Evolutionary conservation across 2,113 vertebrate genomes (phyloP), one percentile per base, ranked within the genome.

Genomic region (Pseudorectes ferrugineus): DNA sequence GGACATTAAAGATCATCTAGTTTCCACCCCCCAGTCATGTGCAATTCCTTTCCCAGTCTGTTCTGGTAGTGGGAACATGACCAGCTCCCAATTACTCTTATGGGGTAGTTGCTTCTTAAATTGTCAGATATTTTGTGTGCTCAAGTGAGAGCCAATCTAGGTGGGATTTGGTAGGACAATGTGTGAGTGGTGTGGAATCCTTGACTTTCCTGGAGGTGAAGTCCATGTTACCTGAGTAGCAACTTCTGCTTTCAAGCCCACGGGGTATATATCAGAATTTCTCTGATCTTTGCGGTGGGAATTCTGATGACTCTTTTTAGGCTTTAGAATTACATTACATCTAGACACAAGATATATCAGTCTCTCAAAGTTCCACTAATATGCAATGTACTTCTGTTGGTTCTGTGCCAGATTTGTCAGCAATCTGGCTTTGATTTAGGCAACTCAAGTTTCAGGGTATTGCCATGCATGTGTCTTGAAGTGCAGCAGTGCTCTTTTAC

Each of bases 381-480:
- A 48, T 12, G 14, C 67, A 76, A 61, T 55, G 36, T n/a, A 40
- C 46, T 87, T 88, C 65, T 75, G 12, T 63, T 86, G 75, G 19
- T 88, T 77, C 71, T 76, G 19, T 79, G 59, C 54, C 72, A 57
- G 81, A 29, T 79, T 88, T 83, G 42, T 80, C 71, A 92, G 85
- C 71, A 80, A 42, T 35, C 51, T 85, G 75, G 49, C 71, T 97
- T 95, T 76, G 67, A 86, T 76, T 80, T 70, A 83, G 52, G 66
- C 52, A 88, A 78, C 72, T 91, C 65, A 82, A 36, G 26, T 74
- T 88, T 88, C 58, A 76, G 58, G 49, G 58, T 35, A 42, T 52
- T 92, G 70, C 75, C 71, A 45, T 76, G 24, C 12, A 14, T 59
- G n/a, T 23, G 36, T 58, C 59, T 72, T 70, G 63, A 54, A 93